Conservation (phyloP, 2,888 invertebrate genomes). For the Agriopis leucophaearia region DNA sequence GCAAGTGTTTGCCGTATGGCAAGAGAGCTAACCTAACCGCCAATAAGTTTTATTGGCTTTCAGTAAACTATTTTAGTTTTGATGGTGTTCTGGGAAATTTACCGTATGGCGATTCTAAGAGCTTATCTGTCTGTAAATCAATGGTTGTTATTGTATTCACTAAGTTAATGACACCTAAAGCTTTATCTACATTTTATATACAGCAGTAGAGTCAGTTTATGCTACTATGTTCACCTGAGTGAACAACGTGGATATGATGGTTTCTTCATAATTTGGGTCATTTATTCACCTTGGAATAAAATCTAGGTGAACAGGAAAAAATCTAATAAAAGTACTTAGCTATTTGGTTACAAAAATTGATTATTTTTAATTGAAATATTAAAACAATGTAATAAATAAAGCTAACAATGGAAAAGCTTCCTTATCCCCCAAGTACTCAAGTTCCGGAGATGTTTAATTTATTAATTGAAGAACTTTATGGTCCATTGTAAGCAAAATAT, state of each 20-base stretch:
- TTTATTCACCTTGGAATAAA: too few species aligned
- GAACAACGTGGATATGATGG: too few species aligned
- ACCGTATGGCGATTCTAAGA: neutral
- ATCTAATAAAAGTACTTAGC: too few species aligned
- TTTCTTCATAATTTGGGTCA: too few species aligned
- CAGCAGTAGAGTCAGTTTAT: too few species aligned
- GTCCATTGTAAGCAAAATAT: slow-evolving; percentile 33
- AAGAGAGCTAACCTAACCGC: neutral
- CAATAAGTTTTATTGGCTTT: slow-evolving; percentile 5
- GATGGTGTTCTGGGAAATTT: neutral
- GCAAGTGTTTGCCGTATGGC: neutral
- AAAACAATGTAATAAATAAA: neutral
- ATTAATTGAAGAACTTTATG: slow-evolving; percentile 27
- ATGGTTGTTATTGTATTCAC: neutral
- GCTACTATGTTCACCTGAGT: too few species aligned
- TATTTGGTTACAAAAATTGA: neutral
- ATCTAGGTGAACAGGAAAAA: too few species aligned
- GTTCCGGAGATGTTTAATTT: slow-evolving; percentile 26
- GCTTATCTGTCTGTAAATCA: neutral
- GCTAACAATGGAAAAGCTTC: slow-evolving; percentile 8
- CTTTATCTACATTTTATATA: too few species aligned
- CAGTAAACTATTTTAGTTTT: neutral
- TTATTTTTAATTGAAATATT: neutral
- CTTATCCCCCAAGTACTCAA: slow-evolving; percentile 1
- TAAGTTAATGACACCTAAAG: too few species aligned